Evolutionary conservation across 2,113 vertebrate genomes (phyloP).

Genomic region (Etheostoma cragini): DNA sequence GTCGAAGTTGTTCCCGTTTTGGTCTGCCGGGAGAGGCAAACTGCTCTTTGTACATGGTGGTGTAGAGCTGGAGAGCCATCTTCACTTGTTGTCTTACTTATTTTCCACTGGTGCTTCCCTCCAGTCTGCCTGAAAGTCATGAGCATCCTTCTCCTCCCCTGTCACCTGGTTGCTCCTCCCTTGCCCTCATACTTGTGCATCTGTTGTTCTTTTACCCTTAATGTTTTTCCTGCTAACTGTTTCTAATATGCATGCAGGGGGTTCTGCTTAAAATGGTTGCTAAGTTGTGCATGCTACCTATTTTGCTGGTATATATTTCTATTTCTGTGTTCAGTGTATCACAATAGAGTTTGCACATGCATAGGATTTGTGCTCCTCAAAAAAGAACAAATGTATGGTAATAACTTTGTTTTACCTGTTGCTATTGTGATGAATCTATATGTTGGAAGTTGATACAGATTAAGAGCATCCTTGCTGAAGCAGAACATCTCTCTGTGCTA

Average conservation of each 20-base stretch:
- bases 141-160: constrained; percentile 47
- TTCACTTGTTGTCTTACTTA: constrained; percentile 2
- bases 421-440: constrained; percentile 39
- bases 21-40: constrained; percentile 66
- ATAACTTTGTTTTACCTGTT: constrained; percentile 23
- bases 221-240: not conserved
- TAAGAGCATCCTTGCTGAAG: constrained; percentile 56
- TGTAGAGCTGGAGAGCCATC: constrained; percentile 76
- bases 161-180: constrained; percentile 69
- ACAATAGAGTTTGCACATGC: not conserved
- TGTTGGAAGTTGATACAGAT: constrained; percentile 22
- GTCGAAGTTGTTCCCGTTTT: constrained; percentile 68
- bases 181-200: not conserved
- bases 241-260: not conserved
- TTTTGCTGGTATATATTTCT: not conserved
- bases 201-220: not conserved
- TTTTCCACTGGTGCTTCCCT: constrained; percentile 26
- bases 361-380: too few species aligned
- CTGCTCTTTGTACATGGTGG: constrained; percentile 80
- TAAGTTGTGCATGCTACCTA: not conserved
- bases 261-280: not conserved
- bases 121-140: constrained; percentile 27
- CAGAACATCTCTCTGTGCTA: constrained; percentile 66
- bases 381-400: not conserved
- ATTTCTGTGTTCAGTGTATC: not conserved